Conservation (phyloP, 2,888 invertebrate genomes). For the Drosophila testacea region DNA sequence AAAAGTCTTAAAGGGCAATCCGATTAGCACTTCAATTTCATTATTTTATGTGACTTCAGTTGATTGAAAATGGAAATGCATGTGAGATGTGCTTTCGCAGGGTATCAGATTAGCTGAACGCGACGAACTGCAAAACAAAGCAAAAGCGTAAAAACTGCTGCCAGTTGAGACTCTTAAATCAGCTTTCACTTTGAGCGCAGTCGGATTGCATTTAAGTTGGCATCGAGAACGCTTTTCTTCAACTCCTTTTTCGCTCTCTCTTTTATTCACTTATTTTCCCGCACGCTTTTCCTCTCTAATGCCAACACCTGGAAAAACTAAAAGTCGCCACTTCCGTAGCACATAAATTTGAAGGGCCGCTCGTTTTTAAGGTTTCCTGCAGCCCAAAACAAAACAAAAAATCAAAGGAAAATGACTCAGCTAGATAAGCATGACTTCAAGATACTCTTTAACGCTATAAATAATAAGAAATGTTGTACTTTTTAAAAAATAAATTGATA, state of each 20-base stretch:
- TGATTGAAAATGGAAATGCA: constrained; percentile 65
- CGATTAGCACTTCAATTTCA: constrained; percentile 45
- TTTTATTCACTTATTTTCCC: constrained; percentile 1
- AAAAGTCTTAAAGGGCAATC: constrained; percentile 38
- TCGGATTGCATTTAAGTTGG: constrained; percentile 43
- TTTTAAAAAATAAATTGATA: no score
- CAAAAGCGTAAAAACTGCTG: constrained; percentile 21
- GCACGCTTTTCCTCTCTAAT: not conserved
- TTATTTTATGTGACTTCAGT: constrained; percentile 74
- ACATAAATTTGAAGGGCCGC: constrained; percentile 69
- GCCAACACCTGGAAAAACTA: constrained; percentile 66
- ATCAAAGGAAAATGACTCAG: constrained; percentile 1
- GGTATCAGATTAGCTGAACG: constrained; percentile 34
- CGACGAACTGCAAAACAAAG: constrained; percentile 26
- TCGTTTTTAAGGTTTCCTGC: constrained; percentile 61
- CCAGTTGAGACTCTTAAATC: constrained; percentile 48
- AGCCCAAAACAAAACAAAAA: constrained; percentile 23
- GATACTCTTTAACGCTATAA: not conserved
- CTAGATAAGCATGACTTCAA: not conserved
- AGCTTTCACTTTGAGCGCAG: constrained; percentile 39
- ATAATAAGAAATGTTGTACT: no score
- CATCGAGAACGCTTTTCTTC: constrained; percentile 22
- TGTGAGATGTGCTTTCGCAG: constrained; percentile 11
- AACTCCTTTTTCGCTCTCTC: constrained; percentile 8
- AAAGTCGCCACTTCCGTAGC: constrained; percentile 71